Percentiles rank a stretch among this genome's conserved stretches.
phyloP scores from a whole-genome alignment of 2,888 invertebrate species.

The Chrysina gloriosa region DNA sequence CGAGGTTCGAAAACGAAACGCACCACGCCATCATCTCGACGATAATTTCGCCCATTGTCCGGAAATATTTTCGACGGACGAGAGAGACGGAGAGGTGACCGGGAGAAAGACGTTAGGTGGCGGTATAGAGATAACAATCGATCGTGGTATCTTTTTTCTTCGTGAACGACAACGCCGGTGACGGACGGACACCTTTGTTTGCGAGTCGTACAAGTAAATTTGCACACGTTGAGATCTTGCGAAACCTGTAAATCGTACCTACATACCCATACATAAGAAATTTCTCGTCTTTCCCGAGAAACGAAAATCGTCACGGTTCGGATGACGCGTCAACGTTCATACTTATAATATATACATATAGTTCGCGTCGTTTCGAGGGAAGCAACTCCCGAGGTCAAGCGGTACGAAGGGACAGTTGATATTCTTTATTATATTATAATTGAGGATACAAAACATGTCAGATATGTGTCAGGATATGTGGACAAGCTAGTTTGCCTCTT shows the following conservation, averaged over 20 bases:
- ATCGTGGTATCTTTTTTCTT: background rate
- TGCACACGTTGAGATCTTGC: background rate
- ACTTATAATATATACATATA: background rate
- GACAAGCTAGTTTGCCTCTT: slow-evolving; percentile 54
- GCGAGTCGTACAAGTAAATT: background rate
- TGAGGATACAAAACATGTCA: slow-evolving; percentile 60
- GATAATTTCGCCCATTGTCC: slow-evolving; percentile 38
- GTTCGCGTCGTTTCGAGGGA: background rate
- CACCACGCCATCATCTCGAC: slow-evolving; percentile 29
- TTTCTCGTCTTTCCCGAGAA: background rate
- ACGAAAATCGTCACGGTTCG: background rate
- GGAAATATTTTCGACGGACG: slow-evolving; percentile 2
- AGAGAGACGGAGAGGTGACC: background rate
- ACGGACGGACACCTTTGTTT: background rate
- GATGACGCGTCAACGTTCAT: background rate
- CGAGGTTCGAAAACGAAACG: too few relatives aligned
- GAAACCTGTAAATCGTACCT: background rate
- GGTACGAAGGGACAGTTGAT: slow-evolving; percentile 56
- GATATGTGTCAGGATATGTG: slow-evolving; percentile 58
- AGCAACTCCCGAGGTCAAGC: slow-evolving; percentile 51
- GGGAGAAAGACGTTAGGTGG: background rate
- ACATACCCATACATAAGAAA: too few relatives aligned
- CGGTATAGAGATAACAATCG: slow-evolving; percentile 24
- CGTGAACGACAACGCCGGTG: background rate
- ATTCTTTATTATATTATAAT: slow-evolving; percentile 59